Evolutionary conservation across 2,888 invertebrate species (phyloP).

Genomic region (Galerucella pusilla): DNA sequence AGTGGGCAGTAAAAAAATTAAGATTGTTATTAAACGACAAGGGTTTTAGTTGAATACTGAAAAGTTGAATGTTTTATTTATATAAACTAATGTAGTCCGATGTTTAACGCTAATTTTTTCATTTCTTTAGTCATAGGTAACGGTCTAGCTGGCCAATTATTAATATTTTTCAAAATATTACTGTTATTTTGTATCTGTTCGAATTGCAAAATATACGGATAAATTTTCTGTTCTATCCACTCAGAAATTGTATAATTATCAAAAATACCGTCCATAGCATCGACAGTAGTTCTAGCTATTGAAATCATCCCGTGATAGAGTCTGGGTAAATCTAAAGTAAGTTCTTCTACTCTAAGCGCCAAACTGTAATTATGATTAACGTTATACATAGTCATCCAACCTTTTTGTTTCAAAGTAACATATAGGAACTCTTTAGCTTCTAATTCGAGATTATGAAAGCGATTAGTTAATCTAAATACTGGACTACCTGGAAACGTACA

Average conservation of each 20-base stretch:
- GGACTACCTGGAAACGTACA: slow-evolving; percentile 75
- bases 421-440: slow-evolving; percentile 64
- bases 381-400: slow-evolving; percentile 80
- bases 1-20: no score
- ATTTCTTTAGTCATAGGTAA: slow-evolving; percentile 67
- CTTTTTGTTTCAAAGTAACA: slow-evolving; percentile 59
- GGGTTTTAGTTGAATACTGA: no score
- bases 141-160: slow-evolving; percentile 72
- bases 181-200: slow-evolving; percentile 70
- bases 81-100: slow-evolving; percentile 36
- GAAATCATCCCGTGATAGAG: slow-evolving; percentile 70
- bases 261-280: slow-evolving; percentile 70
- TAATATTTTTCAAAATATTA: slow-evolving; percentile 66
- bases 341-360: slow-evolving; percentile 73
- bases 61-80: neutral
- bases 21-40: no score
- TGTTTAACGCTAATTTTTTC: slow-evolving; percentile 63
- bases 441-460: slow-evolving; percentile 63
- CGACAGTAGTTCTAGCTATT: slow-evolving; percentile 69
- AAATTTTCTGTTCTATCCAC: slow-evolving; percentile 76
- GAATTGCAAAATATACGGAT: slow-evolving; percentile 68
- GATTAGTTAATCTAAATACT: slow-evolving; percentile 66
- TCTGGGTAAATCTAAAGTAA: slow-evolving; percentile 69
- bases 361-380: slow-evolving; percentile 76
- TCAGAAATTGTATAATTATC: slow-evolving; percentile 72